A percentile compares a stretch with the other conserved stretches of the same genome.
phyloP scores from a whole-genome alignment of 2,113 vertebrate genomes.

The Albula goreensis region DNA sequence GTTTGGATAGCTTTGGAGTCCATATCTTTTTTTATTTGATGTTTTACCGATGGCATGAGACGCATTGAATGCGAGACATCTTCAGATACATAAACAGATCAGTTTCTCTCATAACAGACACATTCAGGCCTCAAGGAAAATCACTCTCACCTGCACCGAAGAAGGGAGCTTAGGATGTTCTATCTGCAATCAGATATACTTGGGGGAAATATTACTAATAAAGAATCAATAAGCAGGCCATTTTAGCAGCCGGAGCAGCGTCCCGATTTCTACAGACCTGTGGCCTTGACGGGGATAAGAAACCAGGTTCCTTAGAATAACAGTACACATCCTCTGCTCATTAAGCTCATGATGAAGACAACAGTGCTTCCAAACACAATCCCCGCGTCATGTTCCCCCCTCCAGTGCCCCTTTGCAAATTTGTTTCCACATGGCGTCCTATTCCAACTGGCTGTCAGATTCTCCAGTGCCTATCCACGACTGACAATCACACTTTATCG shows the following conservation, averaged over 20 bases:
- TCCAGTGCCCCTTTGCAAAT: slow-evolving; percentile 22
- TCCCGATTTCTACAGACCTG: slow-evolving; percentile 22
- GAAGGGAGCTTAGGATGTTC: slow-evolving; percentile 9
- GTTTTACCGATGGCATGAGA: slow-evolving; percentile 14
- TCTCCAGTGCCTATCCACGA: slow-evolving; percentile 65
- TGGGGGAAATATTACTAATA: slow-evolving; percentile 21
- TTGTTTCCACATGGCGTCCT: slow-evolving; percentile 36
- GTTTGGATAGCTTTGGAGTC: slow-evolving; percentile 14
- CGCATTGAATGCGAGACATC: slow-evolving; percentile 6
- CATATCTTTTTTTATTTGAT: neutral
- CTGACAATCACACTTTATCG: slow-evolving; percentile 75
- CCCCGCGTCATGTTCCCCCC: slow-evolving; percentile 21
- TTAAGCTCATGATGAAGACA: slow-evolving; percentile 40
- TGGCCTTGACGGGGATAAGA: slow-evolving; percentile 20
- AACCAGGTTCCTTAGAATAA: slow-evolving; percentile 25
- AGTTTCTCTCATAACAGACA: slow-evolving; percentile 11
- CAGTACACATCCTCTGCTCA: slow-evolving; percentile 34
- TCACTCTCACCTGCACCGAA: neutral
- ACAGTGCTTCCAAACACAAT: slow-evolving; percentile 28
- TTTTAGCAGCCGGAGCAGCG: slow-evolving; percentile 15
- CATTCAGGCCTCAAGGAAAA: neutral
- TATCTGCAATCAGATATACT: slow-evolving; percentile 5
- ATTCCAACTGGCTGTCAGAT: slow-evolving; percentile 60
- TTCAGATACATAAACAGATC: slow-evolving; percentile 8
- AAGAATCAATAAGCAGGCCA: slow-evolving; percentile 36